Evolutionary conservation across 2,113 vertebrate species (phyloP).

Genomic region (Hiodon tergisus): DNA sequence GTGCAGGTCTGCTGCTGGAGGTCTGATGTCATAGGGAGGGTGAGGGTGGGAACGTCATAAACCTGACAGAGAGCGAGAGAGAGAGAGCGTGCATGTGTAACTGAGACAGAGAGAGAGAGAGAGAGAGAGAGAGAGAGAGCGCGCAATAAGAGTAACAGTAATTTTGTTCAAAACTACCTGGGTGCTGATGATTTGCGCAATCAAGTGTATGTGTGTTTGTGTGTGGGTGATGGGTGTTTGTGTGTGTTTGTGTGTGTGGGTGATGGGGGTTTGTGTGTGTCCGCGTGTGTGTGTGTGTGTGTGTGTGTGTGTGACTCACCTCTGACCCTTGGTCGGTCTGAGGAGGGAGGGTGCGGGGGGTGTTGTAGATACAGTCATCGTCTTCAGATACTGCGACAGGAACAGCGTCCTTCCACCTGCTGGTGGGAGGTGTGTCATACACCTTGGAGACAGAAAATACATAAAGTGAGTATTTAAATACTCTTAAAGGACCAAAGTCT

Average conservation of each 20-base stretch:
- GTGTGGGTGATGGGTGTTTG: background rate
- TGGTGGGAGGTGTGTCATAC: slow-evolving; percentile 66
- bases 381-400: slow-evolving; percentile 32
- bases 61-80: slow-evolving; percentile 55
- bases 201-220: too few relatives aligned
- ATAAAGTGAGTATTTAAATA: background rate
- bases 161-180: too few relatives aligned
- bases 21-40: slow-evolving; percentile 48
- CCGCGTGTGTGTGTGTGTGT: background rate
- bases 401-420: slow-evolving; percentile 57
- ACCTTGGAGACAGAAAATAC: slow-evolving; percentile 45
- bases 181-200: too few relatives aligned
- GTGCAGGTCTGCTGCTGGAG: slow-evolving; percentile 49
- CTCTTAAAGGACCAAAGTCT: background rate
- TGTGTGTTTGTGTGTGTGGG: background rate
- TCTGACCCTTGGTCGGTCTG: slow-evolving; percentile 49
- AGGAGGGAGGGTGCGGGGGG: slow-evolving; percentile 57
- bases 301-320: slow-evolving; percentile 39
- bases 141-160: background rate
- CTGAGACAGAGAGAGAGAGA: background rate
- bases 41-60: slow-evolving; percentile 72
- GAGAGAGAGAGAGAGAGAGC: slow-evolving; percentile 6
- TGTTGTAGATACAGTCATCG: slow-evolving; percentile 65
- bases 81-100: background rate
- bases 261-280: background rate